Conservation (phyloP, 2,888 invertebrate genomes). For the Agrochola macilenta region DNA sequence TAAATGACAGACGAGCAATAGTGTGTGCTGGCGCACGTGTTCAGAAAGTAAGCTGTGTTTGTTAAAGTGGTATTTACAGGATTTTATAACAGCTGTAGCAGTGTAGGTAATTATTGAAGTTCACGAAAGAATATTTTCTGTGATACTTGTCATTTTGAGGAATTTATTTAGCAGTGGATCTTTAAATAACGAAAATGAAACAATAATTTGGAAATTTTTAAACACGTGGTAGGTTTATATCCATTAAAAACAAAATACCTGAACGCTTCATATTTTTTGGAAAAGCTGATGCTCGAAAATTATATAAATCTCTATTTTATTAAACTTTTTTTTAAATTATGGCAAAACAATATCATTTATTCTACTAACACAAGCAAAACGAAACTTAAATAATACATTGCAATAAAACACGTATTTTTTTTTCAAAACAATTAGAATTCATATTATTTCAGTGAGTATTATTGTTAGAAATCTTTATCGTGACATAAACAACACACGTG, state of each 20-base stretch:
- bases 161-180: background rate
- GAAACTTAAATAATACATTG: background rate
- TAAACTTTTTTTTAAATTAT: background rate
- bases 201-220: background rate
- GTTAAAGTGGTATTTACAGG: background rate
- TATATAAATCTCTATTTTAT: background rate
- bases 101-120: background rate
- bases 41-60: background rate
- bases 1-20: constrained; percentile 29
- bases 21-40: background rate
- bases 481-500: background rate
- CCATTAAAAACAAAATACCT: background rate
- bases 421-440: background rate
- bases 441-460: background rate
- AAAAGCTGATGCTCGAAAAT: background rate
- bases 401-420: background rate
- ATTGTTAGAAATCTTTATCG: constrained; percentile 13
- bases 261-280: background rate
- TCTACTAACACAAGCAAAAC: constrained; percentile 10
- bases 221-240: background rate
- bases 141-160: background rate
- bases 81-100: background rate
- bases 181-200: background rate
- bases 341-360: too few species aligned
- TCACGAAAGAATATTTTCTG: background rate